phyloP scores from a whole-genome alignment of 2,797 vertebrate genomes.

The Apodemus agrarius region DNA sequence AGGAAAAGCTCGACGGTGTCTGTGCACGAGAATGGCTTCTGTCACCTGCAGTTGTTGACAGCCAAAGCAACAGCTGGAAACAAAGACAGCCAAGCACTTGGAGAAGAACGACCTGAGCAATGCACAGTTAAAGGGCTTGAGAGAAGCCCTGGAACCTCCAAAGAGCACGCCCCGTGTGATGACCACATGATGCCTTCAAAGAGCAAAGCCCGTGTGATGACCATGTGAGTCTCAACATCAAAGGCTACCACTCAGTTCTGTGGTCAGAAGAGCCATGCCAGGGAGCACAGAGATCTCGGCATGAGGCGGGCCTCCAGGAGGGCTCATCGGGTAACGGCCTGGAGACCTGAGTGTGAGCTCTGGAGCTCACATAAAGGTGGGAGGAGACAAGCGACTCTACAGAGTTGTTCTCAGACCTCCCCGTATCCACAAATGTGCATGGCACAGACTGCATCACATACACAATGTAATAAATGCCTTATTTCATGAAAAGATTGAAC shows the following conservation, averaged over 20 bases:
- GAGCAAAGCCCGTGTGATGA: background rate
- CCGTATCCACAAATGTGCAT: background rate
- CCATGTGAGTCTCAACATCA: constrained; percentile 3
- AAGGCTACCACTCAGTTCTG: background rate
- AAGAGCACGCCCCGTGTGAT: too few relatives aligned
- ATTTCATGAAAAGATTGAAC: background rate
- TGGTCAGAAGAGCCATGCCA: background rate
- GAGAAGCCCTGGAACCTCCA: background rate
- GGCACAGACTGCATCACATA: background rate
- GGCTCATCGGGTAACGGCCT: background rate
- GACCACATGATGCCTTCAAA: background rate
- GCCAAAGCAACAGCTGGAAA: constrained; percentile 3
- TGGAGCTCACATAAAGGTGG: background rate
- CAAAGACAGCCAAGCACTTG: background rate
- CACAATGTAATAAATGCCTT: background rate
- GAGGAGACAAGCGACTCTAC: background rate
- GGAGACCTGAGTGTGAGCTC: background rate
- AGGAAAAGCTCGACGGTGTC: background rate
- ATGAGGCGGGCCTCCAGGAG: background rate
- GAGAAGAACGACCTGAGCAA: background rate
- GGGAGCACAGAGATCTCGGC: background rate
- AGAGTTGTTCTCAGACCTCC: background rate
- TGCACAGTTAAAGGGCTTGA: background rate
- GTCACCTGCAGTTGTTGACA: background rate
- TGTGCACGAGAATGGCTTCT: background rate